Evolutionary conservation across 2,797 vertebrate species (phyloP), one percentile per base, ranked within the genome.

Genomic region (Pipistrellus pipistrellus): DNA sequence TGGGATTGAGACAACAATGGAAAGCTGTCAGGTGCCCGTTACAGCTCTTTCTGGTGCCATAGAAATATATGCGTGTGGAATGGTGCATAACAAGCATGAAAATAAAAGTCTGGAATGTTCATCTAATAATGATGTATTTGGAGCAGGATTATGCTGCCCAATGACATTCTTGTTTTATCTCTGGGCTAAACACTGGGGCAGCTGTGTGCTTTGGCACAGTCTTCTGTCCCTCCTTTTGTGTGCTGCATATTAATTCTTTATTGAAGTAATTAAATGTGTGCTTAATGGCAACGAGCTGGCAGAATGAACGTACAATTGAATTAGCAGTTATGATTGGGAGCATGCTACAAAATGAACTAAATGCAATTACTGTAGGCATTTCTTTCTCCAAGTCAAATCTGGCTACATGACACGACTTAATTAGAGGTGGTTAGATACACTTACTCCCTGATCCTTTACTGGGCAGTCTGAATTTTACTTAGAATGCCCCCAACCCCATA

Each of bases 181-280:
- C 98, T 86, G 97, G 97, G 94, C 98, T 98, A 98, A 99, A 98
- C 96, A 98, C 98, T 94, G 90, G 98, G 99, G 99, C 99, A 99
- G 99, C 99, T 99, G 99, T 98, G 98, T 98, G 98, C 98, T 98
- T 98, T 98, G 98, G 98, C 98, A 98, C 92, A 4, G 97, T 97
- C 94, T 98, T 98, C 98, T 97, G 98, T 98, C 98, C 97, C 97
- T 98, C 94, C 98, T 98, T 98, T 99, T 99, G 99, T 99, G 99
- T 91, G 97, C 98, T 98, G 99, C 99, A 99, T 99, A 99, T 99
- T 99, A 99, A 99, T 99, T 98, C 99, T 99, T 99, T 99, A 99
- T 99, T 99, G 98, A 98, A 98, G 99, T 99, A 99, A 99, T 99
- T 99, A 99, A 99, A 99, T 98, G 99, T 98, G 98, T 98, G 99